Percentiles rank a stretch among this genome's conserved stretches.
These are phyloP conservation scores for Psix sp. DNA, from an alignment of 1,140 invertebrate genomes.

Conservation along the genomic window DNA sequence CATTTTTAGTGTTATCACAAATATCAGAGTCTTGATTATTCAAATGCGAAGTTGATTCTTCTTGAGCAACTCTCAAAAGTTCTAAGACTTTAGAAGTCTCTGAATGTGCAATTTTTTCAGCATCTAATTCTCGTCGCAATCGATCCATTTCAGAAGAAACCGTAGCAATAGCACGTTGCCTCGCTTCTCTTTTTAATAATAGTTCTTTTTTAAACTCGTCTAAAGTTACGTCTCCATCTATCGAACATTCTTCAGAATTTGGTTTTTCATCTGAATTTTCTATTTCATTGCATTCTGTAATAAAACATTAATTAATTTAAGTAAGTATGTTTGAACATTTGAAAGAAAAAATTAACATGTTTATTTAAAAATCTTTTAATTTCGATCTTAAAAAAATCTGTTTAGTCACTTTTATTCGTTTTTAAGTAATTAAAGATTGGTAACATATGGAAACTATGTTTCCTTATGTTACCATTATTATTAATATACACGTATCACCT, in stretches of 20 bases:
- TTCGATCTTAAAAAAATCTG: no score
- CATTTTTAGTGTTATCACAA: constrained; percentile 24
- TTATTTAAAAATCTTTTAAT: no score
- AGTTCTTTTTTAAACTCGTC: constrained; percentile 75
- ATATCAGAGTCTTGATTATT: constrained; percentile 28
- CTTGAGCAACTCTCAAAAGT: constrained; percentile 62
- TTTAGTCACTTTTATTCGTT: no score
- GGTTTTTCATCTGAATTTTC: constrained; percentile 1
- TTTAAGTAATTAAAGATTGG: no score
- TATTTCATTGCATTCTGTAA: no score
- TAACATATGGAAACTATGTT: no score
- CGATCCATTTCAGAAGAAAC: constrained; percentile 75
- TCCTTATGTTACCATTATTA: no score
- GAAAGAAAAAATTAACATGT: no score
- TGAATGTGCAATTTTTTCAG: constrained; percentile 73
- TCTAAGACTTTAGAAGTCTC: constrained; percentile 70
- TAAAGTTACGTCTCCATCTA: constrained; percentile 7
- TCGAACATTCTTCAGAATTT: constrained; percentile 22
- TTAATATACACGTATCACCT: no score
- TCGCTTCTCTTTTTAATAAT: constrained; percentile 70
- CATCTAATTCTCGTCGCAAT: constrained; percentile 69
- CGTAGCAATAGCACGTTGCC: constrained; percentile 73
- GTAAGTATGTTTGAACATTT: no score
- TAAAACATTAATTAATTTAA: no score
- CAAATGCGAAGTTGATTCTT: constrained; percentile 35